These are phyloP conservation scores for Manis pentadactyla DNA, from an alignment of 2,797 vertebrate genomes.

Conservation along the genomic window DNA sequence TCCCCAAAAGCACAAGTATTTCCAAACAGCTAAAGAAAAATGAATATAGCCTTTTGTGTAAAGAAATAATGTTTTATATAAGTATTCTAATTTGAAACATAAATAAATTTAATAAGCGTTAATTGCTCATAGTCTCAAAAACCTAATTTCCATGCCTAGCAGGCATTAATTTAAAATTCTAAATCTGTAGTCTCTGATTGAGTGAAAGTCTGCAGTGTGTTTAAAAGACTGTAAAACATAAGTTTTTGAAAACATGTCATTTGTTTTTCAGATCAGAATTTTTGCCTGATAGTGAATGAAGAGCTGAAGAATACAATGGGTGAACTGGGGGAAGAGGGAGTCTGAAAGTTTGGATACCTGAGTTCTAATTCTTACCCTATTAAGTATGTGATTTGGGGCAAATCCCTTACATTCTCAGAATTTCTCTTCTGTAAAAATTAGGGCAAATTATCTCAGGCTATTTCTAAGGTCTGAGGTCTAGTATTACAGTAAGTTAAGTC, in stretches of 20 bases:
- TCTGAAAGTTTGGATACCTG: neutral
- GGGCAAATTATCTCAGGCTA: neutral
- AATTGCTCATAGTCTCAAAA: neutral
- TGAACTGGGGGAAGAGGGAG: too few relatives aligned
- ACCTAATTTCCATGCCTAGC: neutral
- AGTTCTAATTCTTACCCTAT: neutral
- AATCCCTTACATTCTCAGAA: neutral
- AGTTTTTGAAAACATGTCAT: neutral
- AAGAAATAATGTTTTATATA: conserved; percentile 13
- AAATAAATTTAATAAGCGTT: conserved; percentile 35
- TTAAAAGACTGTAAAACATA: conserved; percentile 30
- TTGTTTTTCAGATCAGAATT: neutral
- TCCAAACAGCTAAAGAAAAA: conserved; percentile 32
- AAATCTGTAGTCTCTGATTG: neutral
- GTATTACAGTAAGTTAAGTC: neutral
- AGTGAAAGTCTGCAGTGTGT: neutral
- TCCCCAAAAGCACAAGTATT: conserved; percentile 9
- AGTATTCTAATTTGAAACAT: conserved; percentile 53
- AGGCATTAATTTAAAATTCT: neutral
- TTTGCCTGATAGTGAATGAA: neutral
- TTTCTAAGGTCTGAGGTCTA: neutral
- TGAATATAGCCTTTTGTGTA: neutral
- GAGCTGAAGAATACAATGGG: neutral
- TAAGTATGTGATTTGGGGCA: neutral
- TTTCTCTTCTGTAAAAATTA: neutral